Evolutionary conservation across 2,113 vertebrate species (phyloP).

Genomic region (Bothrops jararaca): DNA sequence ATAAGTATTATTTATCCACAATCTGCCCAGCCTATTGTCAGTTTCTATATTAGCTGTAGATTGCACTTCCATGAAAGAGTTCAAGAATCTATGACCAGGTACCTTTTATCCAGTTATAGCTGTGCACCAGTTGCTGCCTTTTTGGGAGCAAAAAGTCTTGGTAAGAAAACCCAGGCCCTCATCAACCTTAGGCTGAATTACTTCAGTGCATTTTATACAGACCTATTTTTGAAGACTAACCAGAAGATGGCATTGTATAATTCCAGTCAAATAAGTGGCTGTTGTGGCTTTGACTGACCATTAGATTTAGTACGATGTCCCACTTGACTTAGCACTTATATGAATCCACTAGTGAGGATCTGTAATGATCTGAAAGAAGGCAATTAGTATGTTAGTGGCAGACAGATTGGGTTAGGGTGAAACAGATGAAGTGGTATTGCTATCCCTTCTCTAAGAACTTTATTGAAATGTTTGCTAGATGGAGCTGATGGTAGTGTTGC

Average conservation of each 20-base stretch:
- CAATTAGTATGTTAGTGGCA: not conserved
- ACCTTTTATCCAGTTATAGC: not conserved
- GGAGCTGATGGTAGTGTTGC: not conserved
- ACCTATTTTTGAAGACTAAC: not conserved
- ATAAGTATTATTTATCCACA: not conserved
- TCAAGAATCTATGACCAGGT: not conserved
- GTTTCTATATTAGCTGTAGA: not conserved
- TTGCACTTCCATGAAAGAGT: not conserved
- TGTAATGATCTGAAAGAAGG: not conserved
- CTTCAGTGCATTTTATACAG: not conserved
- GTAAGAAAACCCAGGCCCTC: not conserved
- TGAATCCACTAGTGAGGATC: not conserved
- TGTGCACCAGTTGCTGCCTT: not conserved
- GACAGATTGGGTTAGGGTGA: not conserved
- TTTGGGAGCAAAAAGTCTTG: not conserved
- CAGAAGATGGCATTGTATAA: not conserved
- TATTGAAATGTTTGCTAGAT: not conserved
- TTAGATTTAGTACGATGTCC: not conserved
- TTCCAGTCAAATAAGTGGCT: not conserved
- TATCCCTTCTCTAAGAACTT: not conserved
- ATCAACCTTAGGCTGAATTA: not conserved
- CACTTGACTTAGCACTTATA: not conserved
- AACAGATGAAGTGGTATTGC: not conserved
- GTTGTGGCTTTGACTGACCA: not conserved
- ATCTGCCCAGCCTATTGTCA: not conserved